Evolutionary conservation across 1,140 invertebrate species (phyloP), one percentile per base, ranked within the genome.

Genomic region (Babylonia areolata): DNA sequence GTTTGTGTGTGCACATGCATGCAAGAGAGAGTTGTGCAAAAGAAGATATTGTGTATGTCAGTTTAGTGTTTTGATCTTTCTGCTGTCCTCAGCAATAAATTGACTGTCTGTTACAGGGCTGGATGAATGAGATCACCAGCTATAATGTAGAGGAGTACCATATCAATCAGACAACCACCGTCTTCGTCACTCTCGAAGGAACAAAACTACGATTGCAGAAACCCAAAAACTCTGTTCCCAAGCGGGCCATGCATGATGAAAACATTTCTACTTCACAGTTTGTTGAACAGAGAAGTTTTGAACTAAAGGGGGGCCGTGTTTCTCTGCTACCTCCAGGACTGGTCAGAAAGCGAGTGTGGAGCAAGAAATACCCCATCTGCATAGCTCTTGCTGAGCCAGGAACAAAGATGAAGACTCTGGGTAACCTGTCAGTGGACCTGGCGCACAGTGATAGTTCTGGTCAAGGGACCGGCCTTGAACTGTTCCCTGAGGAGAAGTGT

Each of bases 301-400:
- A 97, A 91, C 94, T 98, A 42, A 94, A 94, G 69, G 96, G 96
- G 20, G 96, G 97, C 37, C 87, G 88, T 17, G 91, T 95, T 2
- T 90, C 95, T 86, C 94, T 98, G 69, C 91, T 97, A 39, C 97
- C 97, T 0, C 94, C 95, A 69, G 97, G 97, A 82, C 95, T 98
- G 2, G 96, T 97, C 9, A 96, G 95, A 85, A 97, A 96, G 94
- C 91, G 93, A 80, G 95, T 97, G 86, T 98, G 97, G 97, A 98
- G 97, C 93, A 98, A 98, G 94, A 98, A 98, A 92, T 98, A 98
- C 94, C 97, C 97, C 1, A 97, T 98, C 89, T 97, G 97, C 92
- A 95, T 98, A 75, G 90, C 88, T 54, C 87, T 93, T 33, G 87
- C 80, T 42, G 73, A 84, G 71, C 77, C 42, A 75, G 73, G 84